Evolutionary conservation across 1,140 invertebrate genomes (phyloP), one percentile per base, ranked within the genome.

Genomic region (Pseudomyrmex dendroicus): DNA sequence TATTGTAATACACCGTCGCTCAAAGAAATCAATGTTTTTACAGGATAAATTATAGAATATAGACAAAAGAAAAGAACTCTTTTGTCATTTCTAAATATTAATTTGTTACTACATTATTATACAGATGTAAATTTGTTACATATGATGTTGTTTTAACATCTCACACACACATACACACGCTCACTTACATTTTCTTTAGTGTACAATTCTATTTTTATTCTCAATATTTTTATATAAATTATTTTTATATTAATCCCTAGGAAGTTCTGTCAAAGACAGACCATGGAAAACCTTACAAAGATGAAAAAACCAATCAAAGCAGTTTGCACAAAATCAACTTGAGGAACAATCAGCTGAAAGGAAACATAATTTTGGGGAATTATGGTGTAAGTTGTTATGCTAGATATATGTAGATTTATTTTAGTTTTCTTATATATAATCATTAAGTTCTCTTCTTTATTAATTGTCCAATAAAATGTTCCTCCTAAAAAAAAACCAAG

Each of bases 301-400:
- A 93, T 61, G 93, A 94, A 10, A 92, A 94, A 89, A 91, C 88
- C 73, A 92, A 93, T 91, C 89, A 92, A 64, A 92, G 95, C 52
- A 95, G 95, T 66, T 93, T 97, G 1, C 96, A 96, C 35, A 96
- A 95, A 87, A 95, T 97, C 5, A 97, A 97, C 92, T 94, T 97
- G 59, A 94, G 96, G 76, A 96, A 96, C 84, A 97, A 97, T 92
- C 95, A 96, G 85, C 93, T 98, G 7, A 97, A 97, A 92, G 97
- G 97, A 85, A 97, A 96, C 92, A 97, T 98, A 73, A 96, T 98
- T 84, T 95, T 98, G 48, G 97, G 97, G 82, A 97, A 97, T 92
- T 98, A 97, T 92, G 97, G 96, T 89, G 97, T 97, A 95, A 96
- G 95, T 95, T 20, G 20, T 85, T 70, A 59, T 35, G 35, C 35